Base-by-base conservation (phyloP, 2,797 vertebrate species). In the Vireo griseus region DNA sequence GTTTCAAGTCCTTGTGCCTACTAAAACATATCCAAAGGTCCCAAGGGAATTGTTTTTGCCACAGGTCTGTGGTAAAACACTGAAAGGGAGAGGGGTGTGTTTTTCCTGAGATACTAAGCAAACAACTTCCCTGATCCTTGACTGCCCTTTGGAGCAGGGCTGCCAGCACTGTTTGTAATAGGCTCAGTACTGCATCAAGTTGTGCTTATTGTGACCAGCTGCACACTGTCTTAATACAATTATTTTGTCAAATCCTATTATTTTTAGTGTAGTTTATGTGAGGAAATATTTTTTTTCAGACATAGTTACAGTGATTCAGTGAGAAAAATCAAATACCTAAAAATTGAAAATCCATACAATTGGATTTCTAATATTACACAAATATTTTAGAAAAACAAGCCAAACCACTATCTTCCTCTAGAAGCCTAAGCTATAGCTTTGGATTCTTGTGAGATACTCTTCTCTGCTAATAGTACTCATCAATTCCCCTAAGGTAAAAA, bases 181-280 rank as follows among this genome's bases (percentile, higher is more conserved):
- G 86, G 81, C 86, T 96, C 88, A 87, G 68, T 54, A 75, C 31
- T 62, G 91, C 50, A 89, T 89, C 90, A 89, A 68, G 68, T 86
- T 92, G 50, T 69, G 44, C 67, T 92, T 92, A 93, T 0, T 72
- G 55, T 2, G 16, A 82, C 75, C 81, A 92, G 89, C 69, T 91
- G 75, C 61, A 91, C 58, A 25, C 72, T 58, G 61, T 29, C 88
- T 35, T 89, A 91, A 94, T 68, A 73, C 82, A 95, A 90, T 94
- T 90, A 94, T 77, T 91, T 57, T 68, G 35, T 65, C 73, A 86
- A 92, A 94, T 71, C 61, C 50, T 68, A 65, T 88, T 81, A 87
- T 52, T 71, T 76, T 29, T 68, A 35, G 39, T 29, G 25, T 26
- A 83, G 31, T 33, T 94, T 72, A 80, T 24, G n/a, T 1, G 24